Evolutionary conservation across 1,140 invertebrate genomes (phyloP), one percentile per base, ranked within the genome.

Genomic region (Contarinia nasturtii): DNA sequence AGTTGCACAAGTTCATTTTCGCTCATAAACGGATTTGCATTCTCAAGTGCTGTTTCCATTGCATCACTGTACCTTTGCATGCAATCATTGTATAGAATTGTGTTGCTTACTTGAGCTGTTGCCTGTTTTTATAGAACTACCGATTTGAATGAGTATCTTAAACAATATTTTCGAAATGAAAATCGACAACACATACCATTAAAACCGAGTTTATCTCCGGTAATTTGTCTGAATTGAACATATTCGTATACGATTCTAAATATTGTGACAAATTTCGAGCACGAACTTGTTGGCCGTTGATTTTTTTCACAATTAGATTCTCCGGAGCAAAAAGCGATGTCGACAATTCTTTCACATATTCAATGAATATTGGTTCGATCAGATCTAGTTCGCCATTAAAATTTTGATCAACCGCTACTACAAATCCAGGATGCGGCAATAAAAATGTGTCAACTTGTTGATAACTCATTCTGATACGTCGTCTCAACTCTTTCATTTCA

Each of bases 131-230:
- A 27, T 27, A n/a, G n/a, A n/a, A n/a, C n/a, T n/a, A n/a, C n/a
- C n/a, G n/a, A n/a, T n/a, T n/a, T n/a, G n/a, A n/a, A n/a, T n/a
- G n/a, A n/a, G n/a, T n/a, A n/a, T n/a, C n/a, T n/a, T n/a, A n/a
- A n/a, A n/a, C n/a, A n/a, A n/a, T n/a, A n/a, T n/a, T n/a, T n/a
- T n/a, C n/a, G n/a, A n/a, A n/a, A n/a, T n/a, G n/a, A n/a, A n/a
- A 5, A 5, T 27, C 27, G 10, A 27, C 27, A 27, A 27, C 27
- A 75, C 73, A 72, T 63, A 91, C 88, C 64, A 90, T 82, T 50
- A 98, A 74, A 90, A 98, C 96, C 47, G 91, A 93, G 69, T 98
- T 99, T 5, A 94, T 94, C 69, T 98, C 93, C 0, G 95, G 95
- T 47, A 99, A 67, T 57, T 96, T 90, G 63, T 96, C 90, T 19